Percentiles rank a stretch among this genome's conserved stretches.
phyloP scores from a whole-genome alignment of 2,113 vertebrate species.

The Aphelocoma coerulescens region DNA sequence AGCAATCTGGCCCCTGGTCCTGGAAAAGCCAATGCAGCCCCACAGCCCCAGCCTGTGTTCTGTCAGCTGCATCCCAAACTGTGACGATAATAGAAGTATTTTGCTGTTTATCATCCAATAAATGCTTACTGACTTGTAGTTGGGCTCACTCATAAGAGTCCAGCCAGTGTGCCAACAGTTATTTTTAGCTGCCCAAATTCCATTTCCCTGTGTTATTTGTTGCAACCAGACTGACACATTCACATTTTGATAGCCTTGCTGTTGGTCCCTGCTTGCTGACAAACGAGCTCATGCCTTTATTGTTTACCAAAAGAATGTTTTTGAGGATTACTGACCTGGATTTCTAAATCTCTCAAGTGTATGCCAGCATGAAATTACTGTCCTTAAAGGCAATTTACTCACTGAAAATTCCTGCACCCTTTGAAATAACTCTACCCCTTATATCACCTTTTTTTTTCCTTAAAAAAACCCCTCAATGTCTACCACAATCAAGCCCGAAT shows the following conservation, averaged over 20 bases:
- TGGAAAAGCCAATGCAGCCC: fast-evolving
- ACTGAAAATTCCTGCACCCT: background rate
- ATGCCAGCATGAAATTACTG: slow-evolving; percentile 17
- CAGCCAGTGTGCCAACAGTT: fast-evolving
- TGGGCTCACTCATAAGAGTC: background rate
- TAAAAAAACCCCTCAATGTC: background rate
- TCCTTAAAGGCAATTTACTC: background rate
- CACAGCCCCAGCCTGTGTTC: fast-evolving
- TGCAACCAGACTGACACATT: background rate
- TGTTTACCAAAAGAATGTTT: background rate
- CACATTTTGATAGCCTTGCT: background rate
- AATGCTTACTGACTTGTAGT: background rate
- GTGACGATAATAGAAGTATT: background rate
- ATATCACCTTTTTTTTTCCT: background rate
- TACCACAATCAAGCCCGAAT: background rate
- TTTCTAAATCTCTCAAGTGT: slow-evolving; percentile 9
- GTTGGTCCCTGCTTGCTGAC: background rate
- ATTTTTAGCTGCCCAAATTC: slow-evolving; percentile 8
- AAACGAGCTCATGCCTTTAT: background rate
- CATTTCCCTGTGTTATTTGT: background rate
- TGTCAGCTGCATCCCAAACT: background rate
- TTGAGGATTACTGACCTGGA: background rate
- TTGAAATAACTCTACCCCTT: background rate
- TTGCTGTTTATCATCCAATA: background rate
- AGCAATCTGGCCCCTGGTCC: background rate